Base-by-base conservation (phyloP, 2,888 invertebrate species). In the Diachrysia chrysitis region DNA sequence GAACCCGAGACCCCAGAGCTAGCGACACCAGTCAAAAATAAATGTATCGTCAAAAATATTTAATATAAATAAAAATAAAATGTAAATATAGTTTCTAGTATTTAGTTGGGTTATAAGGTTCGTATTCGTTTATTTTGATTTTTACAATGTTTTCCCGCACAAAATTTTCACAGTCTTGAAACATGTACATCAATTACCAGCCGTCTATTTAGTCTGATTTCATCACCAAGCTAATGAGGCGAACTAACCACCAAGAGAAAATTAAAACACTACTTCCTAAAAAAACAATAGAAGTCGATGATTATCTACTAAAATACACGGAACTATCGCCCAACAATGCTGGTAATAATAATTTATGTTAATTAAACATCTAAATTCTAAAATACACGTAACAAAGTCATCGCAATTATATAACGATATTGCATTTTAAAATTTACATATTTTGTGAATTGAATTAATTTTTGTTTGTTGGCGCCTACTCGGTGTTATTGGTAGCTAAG, bases 281-380 rank as follows among this genome's bases (percentile, higher is more conserved):
- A 19, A 63, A 71, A 63, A 79, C 76, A 80, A 80, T 79, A 69
- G 79, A 23, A 67, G 56, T 61, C 46, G 82, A 79, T 76, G 3
- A 2, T 58, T 17, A 81, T 79, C 79, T 67, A 23, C 25, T 1
- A 66, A 73, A 75, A 76, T 76, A 79, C 79, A 71, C 70, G 79
- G 82, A 82, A 80, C 64, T 73, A 66, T 62, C 29, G 25, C 61
- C 68, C 23, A 81, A 80, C 82, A 80, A 79, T 82, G 79, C 65
- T 61, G 32, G 67, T 64, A 66, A 66, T 77, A 75, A 81, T 69
- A 73, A 69, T 51, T 6, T 76, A 78, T 78, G 74, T 23, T 64
- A 79, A 81, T 76, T 69, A 64, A 69, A 54, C 55, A 46, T n/a
- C 55, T 69, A 48, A 71, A 76, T 71, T 71, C 70, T 71, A 73